Percentiles rank a stretch among this genome's conserved stretches.
Conservation (phyloP, 1,140 invertebrate species). For the Psilanteris sp. region DNA sequence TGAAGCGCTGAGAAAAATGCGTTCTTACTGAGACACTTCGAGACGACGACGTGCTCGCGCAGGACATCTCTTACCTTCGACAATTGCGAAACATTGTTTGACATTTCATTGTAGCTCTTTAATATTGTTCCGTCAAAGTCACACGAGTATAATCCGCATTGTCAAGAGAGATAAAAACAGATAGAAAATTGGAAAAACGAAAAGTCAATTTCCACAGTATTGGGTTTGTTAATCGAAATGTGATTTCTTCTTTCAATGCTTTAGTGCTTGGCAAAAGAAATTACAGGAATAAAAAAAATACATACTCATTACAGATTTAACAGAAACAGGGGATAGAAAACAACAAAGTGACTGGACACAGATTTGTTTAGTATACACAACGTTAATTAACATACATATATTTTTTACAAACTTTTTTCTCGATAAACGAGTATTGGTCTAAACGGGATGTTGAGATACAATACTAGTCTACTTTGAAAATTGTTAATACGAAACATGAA, state of each 20-base stretch:
- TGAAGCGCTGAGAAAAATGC: conserved; percentile 22
- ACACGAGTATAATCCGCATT: conserved; percentile 29
- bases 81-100: conserved; percentile 33
- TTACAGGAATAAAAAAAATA: conserved; percentile 10
- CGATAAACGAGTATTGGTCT: background rate
- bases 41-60: conserved; percentile 19
- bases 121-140: conserved; percentile 36
- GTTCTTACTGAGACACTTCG: conserved; percentile 35
- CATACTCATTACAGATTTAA: conserved; percentile 1
- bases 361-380: background rate
- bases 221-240: conserved; percentile 77
- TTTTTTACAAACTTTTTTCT: too few species aligned
- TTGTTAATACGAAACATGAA: background rate
- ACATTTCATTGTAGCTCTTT: conserved; percentile 43
- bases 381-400: too few species aligned
- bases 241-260: conserved; percentile 1
- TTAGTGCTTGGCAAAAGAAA: background rate
- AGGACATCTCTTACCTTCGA: conserved; percentile 63
- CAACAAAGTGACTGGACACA: background rate
- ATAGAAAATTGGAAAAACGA: conserved; percentile 55
- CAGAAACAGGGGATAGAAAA: background rate
- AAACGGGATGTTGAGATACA: too few species aligned
- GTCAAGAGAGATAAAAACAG: conserved; percentile 46
- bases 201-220: conserved; percentile 47
- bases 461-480: conserved; percentile 6